These are phyloP conservation scores for Thalassophryne amazonica DNA, from an alignment of 2,797 vertebrate species.

Conservation along the genomic window DNA sequence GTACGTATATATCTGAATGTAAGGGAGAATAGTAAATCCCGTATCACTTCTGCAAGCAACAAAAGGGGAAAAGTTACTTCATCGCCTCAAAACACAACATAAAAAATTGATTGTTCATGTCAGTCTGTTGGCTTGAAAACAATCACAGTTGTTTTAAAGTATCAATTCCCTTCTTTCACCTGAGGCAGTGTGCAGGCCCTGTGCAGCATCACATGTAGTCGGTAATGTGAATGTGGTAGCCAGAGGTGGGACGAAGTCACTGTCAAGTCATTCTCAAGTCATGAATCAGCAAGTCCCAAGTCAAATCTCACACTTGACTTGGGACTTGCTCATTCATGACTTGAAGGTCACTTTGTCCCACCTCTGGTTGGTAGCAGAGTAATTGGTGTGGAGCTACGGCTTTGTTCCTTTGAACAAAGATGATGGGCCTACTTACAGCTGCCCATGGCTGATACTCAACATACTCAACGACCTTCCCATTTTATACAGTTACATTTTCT, in stretches of 20 bases:
- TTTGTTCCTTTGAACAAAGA: slow-evolving; percentile 59
- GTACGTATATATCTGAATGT: no score
- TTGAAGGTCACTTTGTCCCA: slow-evolving; percentile 58
- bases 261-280: no score
- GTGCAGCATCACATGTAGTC: slow-evolving; percentile 45
- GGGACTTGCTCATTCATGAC: no score
- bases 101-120: slow-evolving; percentile 52
- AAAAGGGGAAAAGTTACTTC: slow-evolving; percentile 32
- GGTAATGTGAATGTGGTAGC: slow-evolving; percentile 41
- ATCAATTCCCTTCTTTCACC: slow-evolving; percentile 23
- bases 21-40: slow-evolving; percentile 9
- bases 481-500: no score
- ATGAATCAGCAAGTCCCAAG: no score
- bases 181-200: slow-evolving; percentile 35
- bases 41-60: slow-evolving; percentile 33
- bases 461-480: slow-evolving; percentile 51
- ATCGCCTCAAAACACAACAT: slow-evolving; percentile 50
- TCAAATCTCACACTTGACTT: no score
- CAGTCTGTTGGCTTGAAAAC: slow-evolving; percentile 38
- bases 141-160: slow-evolving; percentile 32
- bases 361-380: no score
- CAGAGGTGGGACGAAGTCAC: slow-evolving; percentile 19
- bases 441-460: slow-evolving; percentile 49
- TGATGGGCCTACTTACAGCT: slow-evolving; percentile 61
- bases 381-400: no score